Conservation (phyloP, 2,888 invertebrate genomes). For the Nymphalis polychloros region DNA sequence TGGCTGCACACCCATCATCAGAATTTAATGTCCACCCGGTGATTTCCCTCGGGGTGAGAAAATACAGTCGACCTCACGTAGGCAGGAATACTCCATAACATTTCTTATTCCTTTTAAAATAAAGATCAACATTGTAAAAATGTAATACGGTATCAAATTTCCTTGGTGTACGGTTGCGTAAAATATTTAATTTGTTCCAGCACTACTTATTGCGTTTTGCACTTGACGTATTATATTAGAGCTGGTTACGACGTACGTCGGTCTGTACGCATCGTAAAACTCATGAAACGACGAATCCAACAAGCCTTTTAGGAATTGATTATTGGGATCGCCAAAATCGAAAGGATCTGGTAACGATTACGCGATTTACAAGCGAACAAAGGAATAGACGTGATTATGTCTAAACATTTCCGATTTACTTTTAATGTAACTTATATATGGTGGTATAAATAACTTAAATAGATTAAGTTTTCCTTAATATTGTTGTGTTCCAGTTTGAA, state of each 20-base stretch:
- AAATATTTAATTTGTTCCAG: constrained; percentile 69
- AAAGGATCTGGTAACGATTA: neutral
- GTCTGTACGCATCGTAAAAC: constrained; percentile 9
- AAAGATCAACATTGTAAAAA: constrained; percentile 13
- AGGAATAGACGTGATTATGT: no score
- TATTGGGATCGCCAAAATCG: neutral
- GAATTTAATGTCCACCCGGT: constrained; percentile 62
- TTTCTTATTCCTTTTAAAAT: constrained; percentile 10
- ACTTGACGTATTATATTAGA: constrained; percentile 63
- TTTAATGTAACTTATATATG: no score
- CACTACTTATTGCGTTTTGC: constrained; percentile 61
- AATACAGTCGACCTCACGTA: constrained; percentile 24
- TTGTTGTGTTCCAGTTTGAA: no score
- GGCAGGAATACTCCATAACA: neutral
- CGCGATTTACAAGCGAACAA: no score
- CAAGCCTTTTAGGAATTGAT: neutral
- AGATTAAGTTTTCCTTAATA: no score
- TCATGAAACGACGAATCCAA: neutral
- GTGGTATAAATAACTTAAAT: no score
- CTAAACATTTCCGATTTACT: no score
- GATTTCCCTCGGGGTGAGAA: constrained; percentile 62
- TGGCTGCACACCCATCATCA: constrained; percentile 52
- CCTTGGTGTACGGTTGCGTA: constrained; percentile 45
- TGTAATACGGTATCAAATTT: neutral
- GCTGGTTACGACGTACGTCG: constrained; percentile 13